Evolutionary conservation across 2,113 vertebrate genomes (phyloP).

Genomic region (Proterorhinus semilunaris): DNA sequence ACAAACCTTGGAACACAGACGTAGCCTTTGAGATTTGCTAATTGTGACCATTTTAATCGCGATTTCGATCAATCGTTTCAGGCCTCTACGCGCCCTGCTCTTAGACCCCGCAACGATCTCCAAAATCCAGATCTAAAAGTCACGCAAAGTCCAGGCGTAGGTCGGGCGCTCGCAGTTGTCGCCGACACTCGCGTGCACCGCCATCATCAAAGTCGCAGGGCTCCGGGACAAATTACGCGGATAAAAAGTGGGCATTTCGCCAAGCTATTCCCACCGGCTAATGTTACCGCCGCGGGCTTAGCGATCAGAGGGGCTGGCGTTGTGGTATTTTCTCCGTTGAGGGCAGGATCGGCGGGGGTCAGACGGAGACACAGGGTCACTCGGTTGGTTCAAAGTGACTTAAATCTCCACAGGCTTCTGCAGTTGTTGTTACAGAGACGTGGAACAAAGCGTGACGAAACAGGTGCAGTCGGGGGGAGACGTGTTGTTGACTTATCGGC

Average conservation of each 20-base stretch:
- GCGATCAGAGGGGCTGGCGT: background rate
- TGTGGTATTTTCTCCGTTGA: conserved; percentile 16
- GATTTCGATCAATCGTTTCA: conserved; percentile 15
- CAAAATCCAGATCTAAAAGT: background rate
- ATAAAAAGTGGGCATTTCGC: conserved; percentile 32
- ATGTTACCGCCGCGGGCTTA: conserved; percentile 47
- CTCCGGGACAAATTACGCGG: conserved; percentile 16
- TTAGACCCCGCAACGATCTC: conserved; percentile 27
- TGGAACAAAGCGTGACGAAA: conserved; percentile 14
- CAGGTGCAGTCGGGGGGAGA: conserved; percentile 33
- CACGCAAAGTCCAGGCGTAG: conserved; percentile 9
- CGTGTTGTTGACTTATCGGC: conserved; percentile 1
- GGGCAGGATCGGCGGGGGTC: conserved; percentile 16
- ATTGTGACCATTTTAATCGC: no score
- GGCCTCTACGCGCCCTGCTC: conserved; percentile 26
- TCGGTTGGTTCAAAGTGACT: conserved; percentile 12
- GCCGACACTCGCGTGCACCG: background rate
- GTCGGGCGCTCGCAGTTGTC: conserved; percentile 16
- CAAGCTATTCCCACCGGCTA: conserved; percentile 37
- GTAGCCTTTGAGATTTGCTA: no score
- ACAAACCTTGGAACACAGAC: no score
- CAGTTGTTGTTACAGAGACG: conserved; percentile 48
- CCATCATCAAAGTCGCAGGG: conserved; percentile 26
- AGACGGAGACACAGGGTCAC: conserved; percentile 35
- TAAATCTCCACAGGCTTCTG: conserved; percentile 1